These are phyloP conservation scores for Hydrophis major DNA, from an alignment of 2,797 vertebrate species.

Conservation along the genomic window DNA sequence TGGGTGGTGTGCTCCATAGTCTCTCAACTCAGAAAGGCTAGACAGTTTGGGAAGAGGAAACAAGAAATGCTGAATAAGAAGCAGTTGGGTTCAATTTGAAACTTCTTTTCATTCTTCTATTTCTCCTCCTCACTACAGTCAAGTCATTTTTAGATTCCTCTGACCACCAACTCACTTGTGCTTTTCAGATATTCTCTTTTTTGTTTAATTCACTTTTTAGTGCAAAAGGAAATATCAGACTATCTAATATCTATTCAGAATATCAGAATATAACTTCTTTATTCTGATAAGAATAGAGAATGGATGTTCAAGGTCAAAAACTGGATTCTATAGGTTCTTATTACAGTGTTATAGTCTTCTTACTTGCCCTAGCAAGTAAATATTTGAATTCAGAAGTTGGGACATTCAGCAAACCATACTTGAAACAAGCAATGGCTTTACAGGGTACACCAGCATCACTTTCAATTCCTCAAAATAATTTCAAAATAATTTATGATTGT, in stretches of 20 bases:
- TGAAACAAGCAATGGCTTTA: neutral
- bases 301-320: neutral
- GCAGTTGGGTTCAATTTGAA: neutral
- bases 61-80: neutral
- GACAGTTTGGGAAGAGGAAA: conserved; percentile 19
- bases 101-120: neutral
- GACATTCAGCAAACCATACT: neutral
- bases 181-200: neutral
- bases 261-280: too few species aligned
- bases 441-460: neutral
- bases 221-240: neutral
- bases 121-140: neutral
- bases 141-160: neutral
- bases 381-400: neutral
- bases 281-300: neutral
- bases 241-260: too few species aligned
- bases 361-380: neutral
- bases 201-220: neutral
- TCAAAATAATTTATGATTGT: neutral
- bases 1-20: conserved; percentile 73
- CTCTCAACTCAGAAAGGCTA: conserved; percentile 86
- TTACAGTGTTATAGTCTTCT: neutral
- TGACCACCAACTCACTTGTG: neutral
- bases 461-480: neutral
- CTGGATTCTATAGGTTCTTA: neutral